Evolutionary conservation across 2,797 vertebrate species (phyloP).

Genomic region (Zenarchopterus dispar): DNA sequence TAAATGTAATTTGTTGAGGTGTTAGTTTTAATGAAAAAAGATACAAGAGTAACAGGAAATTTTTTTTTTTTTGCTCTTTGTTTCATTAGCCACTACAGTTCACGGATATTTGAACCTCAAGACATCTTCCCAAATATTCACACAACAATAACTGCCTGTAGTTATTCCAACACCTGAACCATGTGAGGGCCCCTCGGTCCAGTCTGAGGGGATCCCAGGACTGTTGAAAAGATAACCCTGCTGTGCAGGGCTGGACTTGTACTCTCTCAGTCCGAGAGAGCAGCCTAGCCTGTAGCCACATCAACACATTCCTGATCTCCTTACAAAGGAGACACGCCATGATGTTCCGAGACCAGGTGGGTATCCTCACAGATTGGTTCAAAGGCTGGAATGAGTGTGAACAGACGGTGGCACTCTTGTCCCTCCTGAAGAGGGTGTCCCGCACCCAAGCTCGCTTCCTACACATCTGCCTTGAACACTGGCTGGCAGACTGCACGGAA

Average conservation of each 20-base stretch:
- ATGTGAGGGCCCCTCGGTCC: constrained; percentile 88
- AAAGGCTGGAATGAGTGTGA: constrained; percentile 98
- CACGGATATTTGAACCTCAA: constrained; percentile 46
- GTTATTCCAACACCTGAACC: constrained; percentile 80
- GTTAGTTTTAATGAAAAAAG: no score
- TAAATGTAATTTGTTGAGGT: no score
- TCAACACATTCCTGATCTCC: constrained; percentile 67
- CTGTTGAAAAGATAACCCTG: constrained; percentile 71
- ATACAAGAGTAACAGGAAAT: neutral
- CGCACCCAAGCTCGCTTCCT: constrained; percentile 96
- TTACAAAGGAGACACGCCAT: constrained; percentile 85
- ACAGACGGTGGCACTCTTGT: constrained; percentile 95
- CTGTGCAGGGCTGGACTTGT: constrained; percentile 76
- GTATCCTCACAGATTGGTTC: constrained; percentile 96
- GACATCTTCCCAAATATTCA: constrained; percentile 33
- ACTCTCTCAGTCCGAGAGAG: constrained; percentile 59
- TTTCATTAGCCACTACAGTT: constrained; percentile 28
- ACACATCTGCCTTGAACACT: constrained; percentile 97
- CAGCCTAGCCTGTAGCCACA: constrained; percentile 49
- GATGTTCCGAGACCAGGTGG: constrained; percentile 99
- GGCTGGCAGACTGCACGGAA: constrained; percentile 93
- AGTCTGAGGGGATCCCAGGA: constrained; percentile 82
- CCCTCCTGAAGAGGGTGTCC: constrained; percentile 92
- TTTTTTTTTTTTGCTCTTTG: constrained; percentile 26
- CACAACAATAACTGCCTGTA: constrained; percentile 60